Evolutionary conservation across 1,140 invertebrate genomes (phyloP).

Genomic region (Pogonognathellus flavescens): DNA sequence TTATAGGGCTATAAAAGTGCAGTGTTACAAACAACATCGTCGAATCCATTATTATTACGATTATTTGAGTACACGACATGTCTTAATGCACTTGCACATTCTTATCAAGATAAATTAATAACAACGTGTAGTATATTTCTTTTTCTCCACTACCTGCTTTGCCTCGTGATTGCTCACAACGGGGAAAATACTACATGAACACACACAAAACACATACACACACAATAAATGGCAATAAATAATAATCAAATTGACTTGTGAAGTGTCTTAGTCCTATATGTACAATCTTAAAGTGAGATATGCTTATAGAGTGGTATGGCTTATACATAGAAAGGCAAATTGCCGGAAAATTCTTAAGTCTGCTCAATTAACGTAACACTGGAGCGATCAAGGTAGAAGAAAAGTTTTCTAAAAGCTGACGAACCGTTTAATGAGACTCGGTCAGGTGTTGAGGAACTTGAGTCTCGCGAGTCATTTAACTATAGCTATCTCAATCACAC

Average conservation of each 20-base stretch:
- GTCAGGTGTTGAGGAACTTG: constrained; percentile 29
- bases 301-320: not conserved
- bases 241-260: constrained; percentile 3
- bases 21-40: constrained; percentile 42
- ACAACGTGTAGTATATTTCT: not conserved
- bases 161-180: not conserved
- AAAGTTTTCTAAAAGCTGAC: constrained; percentile 49
- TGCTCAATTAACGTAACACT: constrained; percentile 26
- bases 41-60: not conserved
- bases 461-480: constrained; percentile 3
- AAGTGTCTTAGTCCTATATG: constrained; percentile 1
- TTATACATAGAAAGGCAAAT: not conserved
- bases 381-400: constrained; percentile 42
- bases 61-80: constrained; percentile 24
- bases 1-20: not conserved
- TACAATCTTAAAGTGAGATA: no score
- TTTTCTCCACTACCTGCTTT: not conserved
- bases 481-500: not conserved
- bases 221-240: not conserved
- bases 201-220: not conserved
- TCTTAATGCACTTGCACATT: constrained; percentile 41
- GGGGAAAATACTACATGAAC: not conserved
- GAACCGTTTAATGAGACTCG: constrained; percentile 44
- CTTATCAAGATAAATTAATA: not conserved
- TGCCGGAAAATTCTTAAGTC: constrained; percentile 22